Conservation (phyloP, 2,113 vertebrate species). For the Equus przewalskii region DNA sequence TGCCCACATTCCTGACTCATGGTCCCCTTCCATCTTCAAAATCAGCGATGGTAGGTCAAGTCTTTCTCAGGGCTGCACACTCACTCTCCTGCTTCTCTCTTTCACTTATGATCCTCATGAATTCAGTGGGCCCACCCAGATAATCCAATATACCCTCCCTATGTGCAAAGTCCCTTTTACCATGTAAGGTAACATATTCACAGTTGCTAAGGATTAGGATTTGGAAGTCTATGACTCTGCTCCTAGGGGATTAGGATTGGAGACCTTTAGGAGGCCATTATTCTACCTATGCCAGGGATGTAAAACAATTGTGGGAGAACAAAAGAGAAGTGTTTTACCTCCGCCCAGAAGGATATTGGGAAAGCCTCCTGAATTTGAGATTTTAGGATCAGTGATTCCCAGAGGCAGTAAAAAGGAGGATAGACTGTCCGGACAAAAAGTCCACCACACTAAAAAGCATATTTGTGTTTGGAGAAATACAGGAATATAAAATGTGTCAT, state of each 20-base stretch:
- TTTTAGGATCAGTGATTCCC: neutral
- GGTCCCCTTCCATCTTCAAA: neutral
- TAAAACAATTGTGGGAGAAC: neutral
- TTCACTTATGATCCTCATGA: neutral
- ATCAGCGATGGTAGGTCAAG: neutral
- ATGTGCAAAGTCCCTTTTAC: neutral
- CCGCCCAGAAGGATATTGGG: neutral
- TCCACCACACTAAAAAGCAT: neutral
- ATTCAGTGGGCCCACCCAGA: neutral
- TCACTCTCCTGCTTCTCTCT: neutral
- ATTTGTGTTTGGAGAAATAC: neutral
- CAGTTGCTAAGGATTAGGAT: neutral
- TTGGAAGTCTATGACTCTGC: neutral
- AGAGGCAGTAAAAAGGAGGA: neutral
- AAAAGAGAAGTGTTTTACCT: neutral
- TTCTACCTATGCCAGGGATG: neutral
- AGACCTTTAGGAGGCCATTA: neutral
- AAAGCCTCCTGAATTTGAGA: neutral
- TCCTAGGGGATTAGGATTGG: no score
- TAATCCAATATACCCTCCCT: neutral
- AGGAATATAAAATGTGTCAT: neutral
- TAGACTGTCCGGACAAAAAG: neutral
- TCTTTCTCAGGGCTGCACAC: rapidly evolving
- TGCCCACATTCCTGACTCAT: neutral
- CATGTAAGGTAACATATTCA: neutral